Conservation (phyloP, 2,888 invertebrate genomes). For the Nephrotoma guestfalica region DNA sequence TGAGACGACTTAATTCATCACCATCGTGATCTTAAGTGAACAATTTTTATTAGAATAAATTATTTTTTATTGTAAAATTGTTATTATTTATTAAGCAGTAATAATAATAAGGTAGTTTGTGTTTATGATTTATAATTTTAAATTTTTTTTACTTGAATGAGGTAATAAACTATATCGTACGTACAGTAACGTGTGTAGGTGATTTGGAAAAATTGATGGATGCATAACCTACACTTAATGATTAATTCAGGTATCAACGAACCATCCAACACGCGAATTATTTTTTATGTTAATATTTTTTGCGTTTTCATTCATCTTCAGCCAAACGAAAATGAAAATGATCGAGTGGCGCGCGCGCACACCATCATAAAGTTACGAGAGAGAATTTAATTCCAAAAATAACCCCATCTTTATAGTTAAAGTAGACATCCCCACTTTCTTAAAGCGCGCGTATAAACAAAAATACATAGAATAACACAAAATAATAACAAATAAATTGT, state of each 20-base stretch:
- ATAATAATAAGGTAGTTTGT: not conserved
- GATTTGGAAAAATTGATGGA: not conserved
- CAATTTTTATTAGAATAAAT: not conserved
- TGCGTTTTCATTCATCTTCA: not conserved
- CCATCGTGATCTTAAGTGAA: not conserved
- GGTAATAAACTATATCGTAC: no score
- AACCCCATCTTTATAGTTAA: not conserved
- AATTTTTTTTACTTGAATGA: not conserved
- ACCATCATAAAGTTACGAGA: not conserved
- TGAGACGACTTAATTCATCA: not conserved
- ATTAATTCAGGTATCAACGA: not conserved
- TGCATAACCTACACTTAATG: not conserved
- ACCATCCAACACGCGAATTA: not conserved
- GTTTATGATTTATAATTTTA: not conserved
- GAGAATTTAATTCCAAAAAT: not conserved
- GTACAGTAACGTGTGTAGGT: not conserved
- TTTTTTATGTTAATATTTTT: no score
- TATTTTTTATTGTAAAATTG: not conserved
- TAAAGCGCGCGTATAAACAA: not conserved
- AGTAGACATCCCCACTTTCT: not conserved
- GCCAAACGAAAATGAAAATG: not conserved
- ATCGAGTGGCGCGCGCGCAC: not conserved
- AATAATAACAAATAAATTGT: not conserved
- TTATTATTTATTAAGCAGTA: not conserved
- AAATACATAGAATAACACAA: not conserved